Percentiles rank a stretch among this genome's conserved stretches.
phyloP scores from a whole-genome alignment of 2,113 vertebrate genomes.

The Uria lomvia region DNA sequence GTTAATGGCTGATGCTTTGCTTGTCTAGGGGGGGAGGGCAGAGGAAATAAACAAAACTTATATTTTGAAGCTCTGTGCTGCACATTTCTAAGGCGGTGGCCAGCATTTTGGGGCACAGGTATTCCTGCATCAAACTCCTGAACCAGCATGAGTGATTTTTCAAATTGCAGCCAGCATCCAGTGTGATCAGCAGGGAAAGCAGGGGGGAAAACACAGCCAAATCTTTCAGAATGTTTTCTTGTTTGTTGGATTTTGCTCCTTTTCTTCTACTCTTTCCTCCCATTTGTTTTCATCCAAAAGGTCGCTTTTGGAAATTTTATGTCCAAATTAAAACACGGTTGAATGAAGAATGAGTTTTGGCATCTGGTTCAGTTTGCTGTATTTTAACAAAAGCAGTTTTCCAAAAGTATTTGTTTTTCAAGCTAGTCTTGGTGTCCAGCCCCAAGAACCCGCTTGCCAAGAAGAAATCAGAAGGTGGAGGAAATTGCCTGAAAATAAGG shows the following conservation, averaged over 20 bases:
- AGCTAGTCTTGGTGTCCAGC: neutral
- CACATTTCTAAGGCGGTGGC: neutral
- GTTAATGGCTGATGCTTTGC: neutral
- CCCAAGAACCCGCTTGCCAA: neutral
- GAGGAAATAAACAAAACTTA: neutral
- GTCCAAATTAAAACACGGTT: neutral
- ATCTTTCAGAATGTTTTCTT: neutral
- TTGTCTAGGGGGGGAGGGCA: neutral
- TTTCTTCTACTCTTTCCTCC: neutral
- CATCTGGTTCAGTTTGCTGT: neutral
- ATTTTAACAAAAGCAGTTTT: neutral
- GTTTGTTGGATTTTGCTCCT: neutral
- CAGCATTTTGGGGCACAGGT: neutral
- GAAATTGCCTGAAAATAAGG: neutral
- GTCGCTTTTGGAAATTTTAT: neutral
- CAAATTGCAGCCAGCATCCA: neutral
- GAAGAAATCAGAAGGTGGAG: neutral
- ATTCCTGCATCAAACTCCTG: neutral
- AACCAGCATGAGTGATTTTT: neutral
- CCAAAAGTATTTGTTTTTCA: neutral
- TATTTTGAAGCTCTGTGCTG: neutral
- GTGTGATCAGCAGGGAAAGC: neutral
- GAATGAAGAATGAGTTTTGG: neutral
- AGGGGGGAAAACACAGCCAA: neutral
- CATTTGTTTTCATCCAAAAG: neutral